phyloP scores from a whole-genome alignment of 2,113 vertebrate genomes.

The Argyrosomus japonicus region DNA sequence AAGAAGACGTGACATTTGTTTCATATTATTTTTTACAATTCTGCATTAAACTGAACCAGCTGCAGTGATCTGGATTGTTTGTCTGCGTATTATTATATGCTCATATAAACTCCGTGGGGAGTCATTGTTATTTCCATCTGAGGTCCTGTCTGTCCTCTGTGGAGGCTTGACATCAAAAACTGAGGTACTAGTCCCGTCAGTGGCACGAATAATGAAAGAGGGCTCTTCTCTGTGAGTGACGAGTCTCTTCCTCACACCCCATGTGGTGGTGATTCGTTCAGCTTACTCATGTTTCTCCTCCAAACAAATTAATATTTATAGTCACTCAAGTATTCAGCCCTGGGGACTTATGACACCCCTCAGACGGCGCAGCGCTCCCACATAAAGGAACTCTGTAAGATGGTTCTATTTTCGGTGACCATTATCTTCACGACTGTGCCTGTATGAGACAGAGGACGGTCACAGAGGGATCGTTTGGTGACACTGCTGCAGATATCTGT shows the following conservation, averaged over 20 bases:
- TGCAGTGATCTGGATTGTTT: conserved; percentile 37
- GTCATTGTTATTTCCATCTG: conserved; percentile 9
- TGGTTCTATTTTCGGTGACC: conserved; percentile 69
- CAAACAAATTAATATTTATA: conserved; percentile 75
- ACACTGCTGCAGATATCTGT: conserved; percentile 50
- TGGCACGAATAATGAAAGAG: conserved; percentile 55
- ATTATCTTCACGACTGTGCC: conserved; percentile 68
- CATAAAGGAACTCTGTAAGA: conserved; percentile 69
- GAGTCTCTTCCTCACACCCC: conserved; percentile 64
- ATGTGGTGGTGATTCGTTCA: conserved; percentile 67
- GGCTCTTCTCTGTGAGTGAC: conserved; percentile 58
- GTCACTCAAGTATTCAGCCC: conserved; percentile 61
- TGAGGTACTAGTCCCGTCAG: conserved; percentile 26
- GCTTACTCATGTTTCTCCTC: conserved; percentile 74
- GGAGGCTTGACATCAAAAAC: conserved; percentile 45
- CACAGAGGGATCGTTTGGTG: conserved; percentile 63
- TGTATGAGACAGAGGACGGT: conserved; percentile 60
- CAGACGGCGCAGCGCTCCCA: conserved; percentile 27
- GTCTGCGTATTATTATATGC: conserved; percentile 15
- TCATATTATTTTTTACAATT: conserved; percentile 46
- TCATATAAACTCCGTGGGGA: conserved; percentile 36
- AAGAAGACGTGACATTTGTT: conserved; percentile 48
- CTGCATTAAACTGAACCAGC: conserved; percentile 53
- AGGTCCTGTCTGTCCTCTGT: conserved; percentile 17
- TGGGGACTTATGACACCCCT: conserved; percentile 35